Conservation (phyloP, 2,797 vertebrate species). For the Avahi laniger region DNA sequence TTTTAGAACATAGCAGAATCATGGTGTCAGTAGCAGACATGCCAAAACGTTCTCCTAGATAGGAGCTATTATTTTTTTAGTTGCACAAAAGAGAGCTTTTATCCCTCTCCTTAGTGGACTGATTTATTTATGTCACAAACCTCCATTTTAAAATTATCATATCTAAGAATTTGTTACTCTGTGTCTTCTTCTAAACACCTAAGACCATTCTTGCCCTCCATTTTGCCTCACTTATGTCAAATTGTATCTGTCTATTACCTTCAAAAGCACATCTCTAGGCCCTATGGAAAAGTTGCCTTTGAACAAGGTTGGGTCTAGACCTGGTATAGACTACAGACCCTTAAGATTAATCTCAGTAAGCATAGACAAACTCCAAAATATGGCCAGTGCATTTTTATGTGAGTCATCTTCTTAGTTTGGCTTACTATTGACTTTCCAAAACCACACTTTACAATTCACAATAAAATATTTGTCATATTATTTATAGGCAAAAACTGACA, state of each 20-base stretch:
- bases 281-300: background rate
- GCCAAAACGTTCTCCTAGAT: slow-evolving; percentile 49
- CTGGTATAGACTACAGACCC: background rate
- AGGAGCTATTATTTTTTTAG: slow-evolving; percentile 56
- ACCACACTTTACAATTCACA: background rate
- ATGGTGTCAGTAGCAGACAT: slow-evolving; percentile 65
- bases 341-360: background rate
- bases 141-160: slow-evolving; percentile 38
- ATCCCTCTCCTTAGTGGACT: background rate
- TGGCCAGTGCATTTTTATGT: background rate
- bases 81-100: slow-evolving; percentile 59
- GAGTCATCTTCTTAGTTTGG: background rate
- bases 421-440: background rate
- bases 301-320: background rate
- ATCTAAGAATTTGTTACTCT: slow-evolving; percentile 2
- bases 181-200: slow-evolving; percentile 11
- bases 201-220: background rate
- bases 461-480: background rate
- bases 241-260: background rate
- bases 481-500: background rate
- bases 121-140: slow-evolving; percentile 55
- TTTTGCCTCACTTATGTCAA: slow-evolving; percentile 25
- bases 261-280: background rate
- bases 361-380: background rate
- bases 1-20: slow-evolving; percentile 69